phyloP scores from a whole-genome alignment of 2,797 vertebrate genomes.

The Macroramphosus scolopax region DNA sequence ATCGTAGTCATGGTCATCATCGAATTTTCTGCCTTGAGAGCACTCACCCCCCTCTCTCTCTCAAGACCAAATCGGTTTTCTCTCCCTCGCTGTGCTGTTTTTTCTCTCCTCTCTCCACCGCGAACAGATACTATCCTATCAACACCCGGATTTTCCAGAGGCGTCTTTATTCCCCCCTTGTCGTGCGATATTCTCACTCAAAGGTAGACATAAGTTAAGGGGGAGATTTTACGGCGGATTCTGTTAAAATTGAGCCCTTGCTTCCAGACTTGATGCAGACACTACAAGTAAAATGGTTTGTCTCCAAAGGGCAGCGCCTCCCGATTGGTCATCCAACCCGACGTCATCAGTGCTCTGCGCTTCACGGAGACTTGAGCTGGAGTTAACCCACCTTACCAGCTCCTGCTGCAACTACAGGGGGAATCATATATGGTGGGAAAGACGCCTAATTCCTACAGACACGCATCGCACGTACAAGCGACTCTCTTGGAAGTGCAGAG shows the following conservation, averaged over 20 bases:
- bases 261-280: conserved; percentile 93
- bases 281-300: conserved; percentile 97
- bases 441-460: conserved; percentile 73
- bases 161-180: conserved; percentile 69
- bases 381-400: conserved; percentile 87
- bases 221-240: conserved; percentile 92
- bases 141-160: conserved; percentile 76
- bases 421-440: conserved; percentile 77
- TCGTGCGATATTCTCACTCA: conserved; percentile 79
- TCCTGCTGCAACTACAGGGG: conserved; percentile 73
- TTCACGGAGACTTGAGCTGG: conserved; percentile 84
- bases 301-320: conserved; percentile 97
- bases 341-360: conserved; percentile 89
- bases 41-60: conserved; percentile 84
- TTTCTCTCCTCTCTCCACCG: conserved; percentile 77
- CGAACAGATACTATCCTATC: conserved; percentile 82
- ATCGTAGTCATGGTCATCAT: conserved; percentile 99
- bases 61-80: conserved; percentile 79
- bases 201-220: conserved; percentile 85
- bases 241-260: conserved; percentile 93
- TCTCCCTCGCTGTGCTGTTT: conserved; percentile 73
- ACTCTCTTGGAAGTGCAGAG: conserved; percentile 40
- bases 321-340: conserved; percentile 93
- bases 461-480: conserved; percentile 52
- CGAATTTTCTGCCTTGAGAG: conserved; percentile 94